Conservation (phyloP, 2,888 invertebrate species). For the Mamestra brassicae region DNA sequence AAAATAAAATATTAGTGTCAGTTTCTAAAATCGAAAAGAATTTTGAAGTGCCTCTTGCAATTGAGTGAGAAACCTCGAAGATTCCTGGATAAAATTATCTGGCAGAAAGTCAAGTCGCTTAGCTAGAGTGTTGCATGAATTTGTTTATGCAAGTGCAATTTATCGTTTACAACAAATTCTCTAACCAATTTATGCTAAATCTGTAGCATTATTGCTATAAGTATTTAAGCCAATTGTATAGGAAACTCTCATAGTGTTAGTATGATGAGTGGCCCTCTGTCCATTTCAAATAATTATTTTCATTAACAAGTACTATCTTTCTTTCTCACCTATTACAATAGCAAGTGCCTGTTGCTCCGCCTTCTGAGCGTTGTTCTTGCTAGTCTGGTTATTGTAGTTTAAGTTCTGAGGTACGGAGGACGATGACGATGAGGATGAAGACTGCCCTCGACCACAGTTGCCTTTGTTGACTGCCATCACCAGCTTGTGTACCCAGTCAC, state of each 20-base stretch:
- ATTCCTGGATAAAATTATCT: neutral
- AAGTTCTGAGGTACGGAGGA: conserved; percentile 85
- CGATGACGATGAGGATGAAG: conserved; percentile 80
- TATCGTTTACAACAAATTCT: neutral
- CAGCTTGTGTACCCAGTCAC: conserved; percentile 96
- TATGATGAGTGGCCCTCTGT: no score
- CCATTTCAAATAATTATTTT: no score
- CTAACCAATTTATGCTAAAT: neutral
- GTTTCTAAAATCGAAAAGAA: neutral
- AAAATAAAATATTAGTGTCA: neutral
- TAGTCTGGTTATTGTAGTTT: conserved; percentile 87
- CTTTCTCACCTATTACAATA: conserved; percentile 82
- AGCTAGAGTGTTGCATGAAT: neutral
- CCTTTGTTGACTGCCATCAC: conserved; percentile 96
- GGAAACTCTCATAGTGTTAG: neutral
- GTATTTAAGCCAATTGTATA: neutral
- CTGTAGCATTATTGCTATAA: neutral
- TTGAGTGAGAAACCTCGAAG: neutral
- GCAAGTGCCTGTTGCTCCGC: conserved; percentile 78
- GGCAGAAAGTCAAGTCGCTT: neutral
- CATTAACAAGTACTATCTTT: no score
- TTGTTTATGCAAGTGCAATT: neutral
- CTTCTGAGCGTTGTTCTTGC: conserved; percentile 90
- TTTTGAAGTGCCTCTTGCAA: conserved; percentile 8
- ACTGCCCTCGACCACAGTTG: conserved; percentile 91